phyloP scores from a whole-genome alignment of 1,140 invertebrate genomes.

The Aricia agestis region DNA sequence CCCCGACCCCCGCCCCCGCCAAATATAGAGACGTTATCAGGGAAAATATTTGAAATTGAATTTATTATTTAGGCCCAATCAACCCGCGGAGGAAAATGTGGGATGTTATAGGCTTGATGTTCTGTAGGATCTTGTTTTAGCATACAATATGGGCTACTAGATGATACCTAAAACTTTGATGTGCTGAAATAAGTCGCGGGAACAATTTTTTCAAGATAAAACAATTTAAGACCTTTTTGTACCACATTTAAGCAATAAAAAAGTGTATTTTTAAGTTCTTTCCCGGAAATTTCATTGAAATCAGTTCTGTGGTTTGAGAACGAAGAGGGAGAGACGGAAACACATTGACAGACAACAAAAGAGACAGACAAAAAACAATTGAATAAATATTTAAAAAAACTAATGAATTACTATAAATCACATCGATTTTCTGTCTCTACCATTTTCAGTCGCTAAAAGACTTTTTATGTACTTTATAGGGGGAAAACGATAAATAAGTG shows the following conservation, averaged over 20 bases:
- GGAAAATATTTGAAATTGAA: slow-evolving; percentile 72
- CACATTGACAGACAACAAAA: no score
- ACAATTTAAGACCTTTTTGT: no score
- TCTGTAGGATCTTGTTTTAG: no score
- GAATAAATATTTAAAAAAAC: background rate
- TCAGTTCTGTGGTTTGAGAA: no score
- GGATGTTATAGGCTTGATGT: background rate
- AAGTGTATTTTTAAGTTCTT: no score
- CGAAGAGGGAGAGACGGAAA: no score
- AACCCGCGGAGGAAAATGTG: slow-evolving; percentile 26
- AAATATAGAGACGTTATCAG: slow-evolving; percentile 67
- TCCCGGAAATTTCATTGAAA: no score
- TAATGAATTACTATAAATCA: background rate
- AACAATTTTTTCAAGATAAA: no score
- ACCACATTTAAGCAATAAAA: no score
- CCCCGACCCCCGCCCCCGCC: slow-evolving; percentile 45
- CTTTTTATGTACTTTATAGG: slow-evolving; percentile 27
- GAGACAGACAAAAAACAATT: background rate
- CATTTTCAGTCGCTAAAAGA: background rate
- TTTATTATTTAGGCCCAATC: slow-evolving; percentile 72
- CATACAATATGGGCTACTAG: no score
- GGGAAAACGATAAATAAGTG: slow-evolving; percentile 46
- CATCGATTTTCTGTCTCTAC: background rate
- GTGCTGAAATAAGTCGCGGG: no score
- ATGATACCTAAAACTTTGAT: no score